These are phyloP conservation scores for Podocnemis expansa DNA, from an alignment of 2,113 vertebrate genomes.

Conservation along the genomic window DNA sequence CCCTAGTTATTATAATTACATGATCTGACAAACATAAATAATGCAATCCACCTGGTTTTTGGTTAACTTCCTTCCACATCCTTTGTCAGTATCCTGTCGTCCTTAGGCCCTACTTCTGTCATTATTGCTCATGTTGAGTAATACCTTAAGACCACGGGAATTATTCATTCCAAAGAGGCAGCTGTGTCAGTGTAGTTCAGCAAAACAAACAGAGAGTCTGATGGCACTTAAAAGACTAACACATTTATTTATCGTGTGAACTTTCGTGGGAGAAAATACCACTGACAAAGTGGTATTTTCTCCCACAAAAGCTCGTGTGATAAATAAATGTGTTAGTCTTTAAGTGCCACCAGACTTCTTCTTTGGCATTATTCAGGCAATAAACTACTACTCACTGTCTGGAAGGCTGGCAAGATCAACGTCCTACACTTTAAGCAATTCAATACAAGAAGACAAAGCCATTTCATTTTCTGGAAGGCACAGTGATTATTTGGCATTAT, in stretches of 20 bases:
- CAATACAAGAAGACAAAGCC: neutral
- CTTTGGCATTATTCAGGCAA: neutral
- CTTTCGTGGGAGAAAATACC: too few relatives aligned
- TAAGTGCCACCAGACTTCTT: too few relatives aligned
- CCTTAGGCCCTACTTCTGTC: neutral
- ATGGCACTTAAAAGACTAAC: too few relatives aligned
- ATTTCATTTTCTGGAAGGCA: neutral
- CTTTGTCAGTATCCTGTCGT: neutral
- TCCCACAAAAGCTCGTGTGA: too few relatives aligned
- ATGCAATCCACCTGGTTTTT: neutral
- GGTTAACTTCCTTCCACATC: neutral
- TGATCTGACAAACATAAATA: neutral
- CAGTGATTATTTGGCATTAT: neutral
- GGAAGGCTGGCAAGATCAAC: neutral
- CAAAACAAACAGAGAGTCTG: too few relatives aligned
- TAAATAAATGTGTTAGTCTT: too few relatives aligned
- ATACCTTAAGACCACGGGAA: rapidly evolving
- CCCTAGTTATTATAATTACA: neutral
- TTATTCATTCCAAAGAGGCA: too few relatives aligned
- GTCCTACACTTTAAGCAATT: neutral
- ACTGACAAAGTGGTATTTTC: too few relatives aligned
- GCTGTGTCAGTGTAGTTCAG: too few relatives aligned
- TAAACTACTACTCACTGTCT: neutral
- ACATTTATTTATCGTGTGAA: too few relatives aligned
- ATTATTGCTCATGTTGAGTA: neutral